Conservation (phyloP, 2,797 vertebrate species). For the Chaenodraco wilsoni region DNA sequence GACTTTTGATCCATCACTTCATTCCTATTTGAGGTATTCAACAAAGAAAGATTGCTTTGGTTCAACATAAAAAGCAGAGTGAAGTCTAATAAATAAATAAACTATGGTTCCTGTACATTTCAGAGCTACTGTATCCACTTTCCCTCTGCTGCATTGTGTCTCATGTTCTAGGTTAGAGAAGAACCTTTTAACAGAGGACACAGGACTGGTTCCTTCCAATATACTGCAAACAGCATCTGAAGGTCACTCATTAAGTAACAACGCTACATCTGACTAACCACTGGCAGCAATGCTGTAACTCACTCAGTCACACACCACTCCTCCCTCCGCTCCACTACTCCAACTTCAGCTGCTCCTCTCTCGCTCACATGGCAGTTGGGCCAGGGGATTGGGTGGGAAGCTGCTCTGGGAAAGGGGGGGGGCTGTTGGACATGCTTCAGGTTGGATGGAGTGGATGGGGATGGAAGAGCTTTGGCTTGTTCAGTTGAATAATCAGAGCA, state of each 20-base stretch:
- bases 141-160: constrained; percentile 50
- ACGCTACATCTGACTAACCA: constrained; percentile 74
- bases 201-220: constrained; percentile 81
- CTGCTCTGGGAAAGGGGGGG: constrained; percentile 29
- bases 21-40: too few species aligned
- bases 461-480: constrained; percentile 39
- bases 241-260: constrained; percentile 80
- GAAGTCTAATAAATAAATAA: neutral
- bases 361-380: constrained; percentile 8
- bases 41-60: too few species aligned
- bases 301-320: constrained; percentile 19
- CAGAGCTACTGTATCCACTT: constrained; percentile 13
- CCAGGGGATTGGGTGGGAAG: constrained; percentile 1
- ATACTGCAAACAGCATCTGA: constrained; percentile 82
- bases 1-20: too few species aligned
- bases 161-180: constrained; percentile 86
- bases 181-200: constrained; percentile 86
- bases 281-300: constrained; percentile 44
- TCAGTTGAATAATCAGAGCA: constrained; percentile 62
- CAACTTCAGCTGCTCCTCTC: constrained; percentile 22
- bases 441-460: constrained; percentile 26
- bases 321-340: constrained; percentile 29
- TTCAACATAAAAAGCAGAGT: neutral
- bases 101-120: too few species aligned
- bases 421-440: constrained; percentile 29